These are phyloP conservation scores for Cataglyphis livida DNA, from an alignment of 2,888 invertebrate genomes.

Conservation along the genomic window DNA sequence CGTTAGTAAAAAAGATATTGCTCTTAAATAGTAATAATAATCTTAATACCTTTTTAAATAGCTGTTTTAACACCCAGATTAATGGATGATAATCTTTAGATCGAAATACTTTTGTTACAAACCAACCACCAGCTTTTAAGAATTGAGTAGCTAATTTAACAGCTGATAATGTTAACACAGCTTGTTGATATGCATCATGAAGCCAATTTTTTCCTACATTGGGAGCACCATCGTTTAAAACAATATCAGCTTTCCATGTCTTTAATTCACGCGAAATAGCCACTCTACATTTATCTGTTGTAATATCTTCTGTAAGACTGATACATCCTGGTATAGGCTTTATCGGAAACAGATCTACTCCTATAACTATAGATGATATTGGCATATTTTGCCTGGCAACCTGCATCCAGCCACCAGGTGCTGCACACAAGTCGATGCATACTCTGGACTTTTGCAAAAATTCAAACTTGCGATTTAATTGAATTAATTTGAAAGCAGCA, in stretches of 20 bases:
- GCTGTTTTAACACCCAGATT: slow-evolving; percentile 97
- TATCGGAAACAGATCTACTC: slow-evolving; percentile 98
- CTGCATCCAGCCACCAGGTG: slow-evolving; percentile 99
- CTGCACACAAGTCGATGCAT: slow-evolving; percentile 99
- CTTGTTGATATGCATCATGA: slow-evolving; percentile 98
- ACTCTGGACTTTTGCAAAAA: slow-evolving; percentile 98
- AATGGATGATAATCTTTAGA: slow-evolving; percentile 99
- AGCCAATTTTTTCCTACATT: slow-evolving; percentile 99
- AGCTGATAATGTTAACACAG: slow-evolving; percentile 96
- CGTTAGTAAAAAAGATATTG: not conserved
- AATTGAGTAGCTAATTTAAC: slow-evolving; percentile 96
- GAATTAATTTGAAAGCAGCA: slow-evolving; percentile 99
- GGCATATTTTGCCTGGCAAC: slow-evolving; percentile 99
- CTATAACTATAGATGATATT: slow-evolving; percentile 96
- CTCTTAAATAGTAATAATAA: not conserved
- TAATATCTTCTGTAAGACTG: slow-evolving; percentile 97
- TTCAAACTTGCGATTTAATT: slow-evolving; percentile 98
- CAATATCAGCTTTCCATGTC: slow-evolving; percentile 98
- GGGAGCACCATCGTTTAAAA: slow-evolving; percentile 99
- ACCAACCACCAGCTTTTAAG: slow-evolving; percentile 96
- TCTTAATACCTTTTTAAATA: slow-evolving; percentile 92
- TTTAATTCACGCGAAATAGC: slow-evolving; percentile 94
- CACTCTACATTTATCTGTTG: slow-evolving; percentile 96
- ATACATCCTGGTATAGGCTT: slow-evolving; percentile 96
- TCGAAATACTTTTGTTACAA: slow-evolving; percentile 99